Base-by-base conservation (phyloP, 1,140 invertebrate species). In the Chymomyza costata region DNA sequence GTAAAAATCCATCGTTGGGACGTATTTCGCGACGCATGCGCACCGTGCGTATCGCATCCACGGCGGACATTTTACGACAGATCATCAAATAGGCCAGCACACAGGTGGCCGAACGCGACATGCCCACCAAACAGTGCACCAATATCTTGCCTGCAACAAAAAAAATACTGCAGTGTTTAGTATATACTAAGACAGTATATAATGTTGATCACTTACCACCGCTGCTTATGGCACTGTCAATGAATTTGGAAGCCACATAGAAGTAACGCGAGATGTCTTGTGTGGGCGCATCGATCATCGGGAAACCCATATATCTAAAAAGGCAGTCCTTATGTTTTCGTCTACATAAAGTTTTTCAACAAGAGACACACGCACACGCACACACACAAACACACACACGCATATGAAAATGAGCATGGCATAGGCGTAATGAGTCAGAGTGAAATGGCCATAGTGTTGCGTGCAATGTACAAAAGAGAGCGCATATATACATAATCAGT, bases 21-120 rank as follows among this genome's bases (percentile, higher is more conserved):
- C 90, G 88, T 58, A 95, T 91, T 55, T 91, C 89, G 15, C 94
- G 89, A 44, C 88, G 88, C 56, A 88, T 87, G 35, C 93, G 90
- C 7, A 94, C 89, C 31, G 87, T 87, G 6, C 87, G 87, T 34
- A 96, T 86, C 8, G 95, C 94, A 48, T 94, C 91, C 6, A 89
- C 86, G 0, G 93, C 90, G n/a, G 90, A 88, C 91, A 95, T 93
- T 30, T 90, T 88, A 40, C 90, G 89, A 71, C 92, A 93, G 38
- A 95, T 91, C 92, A 96, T 95, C 18, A 95, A 86, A 82, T 93
- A 95, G 13, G 93, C 93, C 17, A 94, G 86, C 0, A 94, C 92
- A 58, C 93, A 90, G 0, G 93, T 93, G 14, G 93, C 92, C 16
- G 93, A 94, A 1, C 94, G 89, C 1, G 93, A 94, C 47, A 95